Base-by-base conservation (phyloP, 2,888 invertebrate genomes). In the Noctua comes region DNA sequence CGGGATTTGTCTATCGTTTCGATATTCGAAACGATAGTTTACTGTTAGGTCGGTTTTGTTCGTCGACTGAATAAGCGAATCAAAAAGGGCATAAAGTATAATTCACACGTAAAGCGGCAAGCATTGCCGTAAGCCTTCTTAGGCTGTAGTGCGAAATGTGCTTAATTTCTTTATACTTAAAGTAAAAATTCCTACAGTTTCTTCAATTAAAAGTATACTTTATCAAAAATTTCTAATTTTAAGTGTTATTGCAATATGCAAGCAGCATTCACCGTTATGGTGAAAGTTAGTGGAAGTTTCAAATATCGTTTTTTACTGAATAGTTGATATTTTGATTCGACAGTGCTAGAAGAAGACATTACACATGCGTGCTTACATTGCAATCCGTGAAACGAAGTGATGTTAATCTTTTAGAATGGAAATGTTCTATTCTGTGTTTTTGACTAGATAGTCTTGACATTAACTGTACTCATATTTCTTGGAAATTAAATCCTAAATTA, bases 361-460 rank as follows among this genome's bases (percentile, higher is more conserved):
- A 94, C 94, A 93, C 96, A 97, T 96, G 96, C 96, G 96, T 96
- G 96, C 96, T 94, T 91, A 93, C 92, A 93, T 94, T 95, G 95
- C 96, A 95, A 92, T 95, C 93, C 91, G 95, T 95, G 95, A 92
- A 88, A 91, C 90, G 90, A 91, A 93, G 95, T 95, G 94, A 91
- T 93, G 94, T 96, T 96, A 96, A 95, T 94, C 79, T 82, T 92
- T 92, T 90, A 90, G 91, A 91, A 90, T 89, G 89, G 89, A 86
- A 75, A 82, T 82, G 76, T 84, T 86, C 80, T 88, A 82, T 84
- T 93, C 93, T 94, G 93, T 94, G 94, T 94, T 93, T 94, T 93
- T 93, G 91, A 91, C 82, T 80, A 79, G 68, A 27, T 73, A 85
- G 21, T 73, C 54, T 40, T 31, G 64, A 40, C 27, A 72, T 48